A percentile compares a stretch with the other conserved stretches of the same genome.
These are phyloP conservation scores for Anisognathus igniventris DNA, from an alignment of 2,797 vertebrate genomes.

Conservation along the genomic window DNA sequence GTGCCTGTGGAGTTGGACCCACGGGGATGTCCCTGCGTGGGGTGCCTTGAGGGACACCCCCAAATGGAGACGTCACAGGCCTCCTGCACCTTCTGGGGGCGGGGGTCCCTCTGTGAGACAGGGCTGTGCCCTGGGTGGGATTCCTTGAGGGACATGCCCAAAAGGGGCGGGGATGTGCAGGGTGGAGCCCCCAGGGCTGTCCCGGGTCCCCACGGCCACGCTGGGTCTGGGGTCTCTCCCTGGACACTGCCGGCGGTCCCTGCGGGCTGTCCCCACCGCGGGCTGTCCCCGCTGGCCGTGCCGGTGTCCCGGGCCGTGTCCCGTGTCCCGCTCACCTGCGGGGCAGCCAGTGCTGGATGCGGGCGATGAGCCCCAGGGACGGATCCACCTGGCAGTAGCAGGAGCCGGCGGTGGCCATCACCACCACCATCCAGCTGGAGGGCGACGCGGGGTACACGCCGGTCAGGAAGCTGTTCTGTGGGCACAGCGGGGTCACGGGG, in stretches of 20 bases:
- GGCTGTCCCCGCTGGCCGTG: neutral
- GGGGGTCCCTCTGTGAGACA: too few relatives aligned
- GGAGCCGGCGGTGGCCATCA: constrained; percentile 85
- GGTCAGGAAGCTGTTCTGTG: constrained; percentile 87
- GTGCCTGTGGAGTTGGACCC: neutral
- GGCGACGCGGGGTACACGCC: constrained; percentile 95
- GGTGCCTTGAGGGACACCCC: too few relatives aligned
- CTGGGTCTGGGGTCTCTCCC: neutral
- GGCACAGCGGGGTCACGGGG: neutral
- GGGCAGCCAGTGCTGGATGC: constrained; percentile 81
- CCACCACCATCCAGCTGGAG: constrained; percentile 89
- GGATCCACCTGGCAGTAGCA: constrained; percentile 83
- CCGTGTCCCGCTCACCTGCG: constrained; percentile 71
- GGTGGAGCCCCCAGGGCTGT: too few relatives aligned
- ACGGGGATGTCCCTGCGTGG: neutral
- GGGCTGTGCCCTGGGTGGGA: too few relatives aligned
- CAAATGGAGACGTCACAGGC: too few relatives aligned
- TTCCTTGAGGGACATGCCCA: too few relatives aligned
- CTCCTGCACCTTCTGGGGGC: too few relatives aligned
- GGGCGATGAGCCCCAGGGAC: constrained; percentile 84
- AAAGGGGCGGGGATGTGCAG: neutral
- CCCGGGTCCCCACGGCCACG: neutral
- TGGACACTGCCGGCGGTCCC: too few relatives aligned
- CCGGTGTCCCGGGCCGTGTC: neutral
- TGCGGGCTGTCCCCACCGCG: too few relatives aligned